A percentile compares a stretch with the other conserved stretches of the same genome.
phyloP scores from a whole-genome alignment of 2,797 vertebrate species.

The Poeciliopsis gracilis region DNA sequence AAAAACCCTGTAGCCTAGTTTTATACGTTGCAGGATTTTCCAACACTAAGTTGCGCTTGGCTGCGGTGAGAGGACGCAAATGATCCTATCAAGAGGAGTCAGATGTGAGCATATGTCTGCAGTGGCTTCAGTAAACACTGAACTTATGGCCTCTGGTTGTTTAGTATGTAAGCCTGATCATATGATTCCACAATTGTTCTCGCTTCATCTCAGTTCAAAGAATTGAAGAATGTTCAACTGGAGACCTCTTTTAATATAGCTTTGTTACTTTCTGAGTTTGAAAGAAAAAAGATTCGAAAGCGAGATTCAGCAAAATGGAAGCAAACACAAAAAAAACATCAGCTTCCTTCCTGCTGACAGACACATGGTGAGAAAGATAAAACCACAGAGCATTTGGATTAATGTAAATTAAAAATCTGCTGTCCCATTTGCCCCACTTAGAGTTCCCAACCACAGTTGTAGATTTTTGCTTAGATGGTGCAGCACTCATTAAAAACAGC shows the following conservation, averaged over 20 bases:
- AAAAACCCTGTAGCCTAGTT: conserved; percentile 73
- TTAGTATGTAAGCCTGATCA: conserved; percentile 13
- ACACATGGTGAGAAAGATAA: neutral
- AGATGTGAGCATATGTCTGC: conserved; percentile 59
- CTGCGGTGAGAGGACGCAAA: conserved; percentile 27
- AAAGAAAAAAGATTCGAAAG: neutral
- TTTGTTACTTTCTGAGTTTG: conserved; percentile 3
- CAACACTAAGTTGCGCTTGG: conserved; percentile 22
- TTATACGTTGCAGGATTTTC: conserved; percentile 53
- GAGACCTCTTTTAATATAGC: neutral
- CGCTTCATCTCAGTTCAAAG: neutral
- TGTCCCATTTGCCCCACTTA: neutral
- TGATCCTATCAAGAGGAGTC: conserved; percentile 33
- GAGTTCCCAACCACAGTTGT: neutral
- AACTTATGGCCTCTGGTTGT: conserved; percentile 33
- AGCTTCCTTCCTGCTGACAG: neutral
- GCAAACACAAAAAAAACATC: neutral
- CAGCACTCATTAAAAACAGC: neutral
- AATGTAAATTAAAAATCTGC: neutral
- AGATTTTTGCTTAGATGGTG: neutral
- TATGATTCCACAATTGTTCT: neutral
- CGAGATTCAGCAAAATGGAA: neutral
- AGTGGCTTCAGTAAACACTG: conserved; percentile 39
- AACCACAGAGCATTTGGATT: neutral
- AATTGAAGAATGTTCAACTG: neutral